Evolutionary conservation across 2,113 vertebrate genomes (phyloP).

Genomic region (Chamaea fasciata): DNA sequence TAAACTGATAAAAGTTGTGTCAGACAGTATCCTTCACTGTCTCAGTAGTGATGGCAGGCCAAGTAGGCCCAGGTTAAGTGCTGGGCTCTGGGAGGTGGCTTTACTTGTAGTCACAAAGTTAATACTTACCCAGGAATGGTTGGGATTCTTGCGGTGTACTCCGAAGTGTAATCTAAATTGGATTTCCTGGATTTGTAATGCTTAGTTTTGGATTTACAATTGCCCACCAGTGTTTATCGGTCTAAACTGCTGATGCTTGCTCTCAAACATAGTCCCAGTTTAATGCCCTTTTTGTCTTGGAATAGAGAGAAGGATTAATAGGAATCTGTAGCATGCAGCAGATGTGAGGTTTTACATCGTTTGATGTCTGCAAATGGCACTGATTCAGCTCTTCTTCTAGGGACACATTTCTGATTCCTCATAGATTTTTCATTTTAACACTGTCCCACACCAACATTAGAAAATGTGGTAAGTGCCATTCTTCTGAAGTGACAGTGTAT

Average conservation of each 20-base stretch:
- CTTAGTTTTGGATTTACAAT: not conserved
- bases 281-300: not conserved
- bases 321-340: not conserved
- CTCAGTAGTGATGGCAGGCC: not conserved
- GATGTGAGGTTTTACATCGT: not conserved
- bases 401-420: not conserved
- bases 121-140: not conserved
- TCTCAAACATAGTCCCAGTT: not conserved
- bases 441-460: not conserved
- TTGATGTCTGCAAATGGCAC: not conserved
- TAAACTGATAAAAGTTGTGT: not conserved
- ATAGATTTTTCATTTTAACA: not conserved
- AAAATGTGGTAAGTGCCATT: not conserved
- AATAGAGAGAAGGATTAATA: not conserved
- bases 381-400: not conserved
- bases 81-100: not conserved
- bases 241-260: not conserved
- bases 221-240: not conserved
- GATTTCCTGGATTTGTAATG: slow-evolving; percentile 13
- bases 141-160: not conserved
- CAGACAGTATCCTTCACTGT: not conserved
- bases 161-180: not conserved
- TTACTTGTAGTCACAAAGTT: not conserved
- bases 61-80: not conserved
- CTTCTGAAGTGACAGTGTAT: not conserved